Percentiles rank a stretch among this genome's conserved stretches.
Conservation (phyloP, 2,113 vertebrate species). For the Oceanodroma tethys region DNA sequence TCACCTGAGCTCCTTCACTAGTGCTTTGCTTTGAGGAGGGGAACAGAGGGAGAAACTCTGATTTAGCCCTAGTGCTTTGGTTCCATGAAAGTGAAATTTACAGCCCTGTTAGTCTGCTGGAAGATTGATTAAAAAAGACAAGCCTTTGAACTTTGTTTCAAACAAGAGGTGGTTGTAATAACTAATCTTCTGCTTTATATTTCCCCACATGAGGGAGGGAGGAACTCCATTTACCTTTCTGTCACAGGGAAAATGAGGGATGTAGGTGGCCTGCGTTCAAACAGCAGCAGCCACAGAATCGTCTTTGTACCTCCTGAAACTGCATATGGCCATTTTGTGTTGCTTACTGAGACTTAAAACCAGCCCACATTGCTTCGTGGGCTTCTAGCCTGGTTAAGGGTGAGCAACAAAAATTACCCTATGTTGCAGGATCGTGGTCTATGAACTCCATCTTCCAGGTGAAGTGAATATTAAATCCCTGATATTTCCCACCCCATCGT, state of each 20-base stretch:
- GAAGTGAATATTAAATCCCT: too few species aligned
- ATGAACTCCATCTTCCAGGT: not conserved
- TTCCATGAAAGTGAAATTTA: slow-evolving; percentile 64
- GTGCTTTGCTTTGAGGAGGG: slow-evolving; percentile 21
- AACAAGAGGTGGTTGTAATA: slow-evolving; percentile 53
- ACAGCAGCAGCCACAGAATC: not conserved
- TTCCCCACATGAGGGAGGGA: not conserved
- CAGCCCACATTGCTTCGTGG: not conserved
- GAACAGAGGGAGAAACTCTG: not conserved
- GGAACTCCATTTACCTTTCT: slow-evolving; percentile 14
- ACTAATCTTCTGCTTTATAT: slow-evolving; percentile 27
- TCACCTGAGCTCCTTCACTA: not conserved
- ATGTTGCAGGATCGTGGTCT: not conserved
- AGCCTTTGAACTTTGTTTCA: slow-evolving; percentile 65
- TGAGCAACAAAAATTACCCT: not conserved
- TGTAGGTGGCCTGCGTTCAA: not conserved
- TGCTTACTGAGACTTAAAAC: not conserved
- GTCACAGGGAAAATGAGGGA: not conserved
- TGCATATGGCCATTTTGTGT: not conserved
- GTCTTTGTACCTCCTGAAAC: not conserved
- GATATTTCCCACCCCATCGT: not conserved
- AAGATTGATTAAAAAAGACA: slow-evolving; percentile 64
- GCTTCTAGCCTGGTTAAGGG: not conserved
- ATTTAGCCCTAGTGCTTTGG: slow-evolving; percentile 18
- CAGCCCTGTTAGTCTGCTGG: slow-evolving; percentile 20